phyloP scores from a whole-genome alignment of 2,113 vertebrate genomes.

The Paralichthys olivaceus region DNA sequence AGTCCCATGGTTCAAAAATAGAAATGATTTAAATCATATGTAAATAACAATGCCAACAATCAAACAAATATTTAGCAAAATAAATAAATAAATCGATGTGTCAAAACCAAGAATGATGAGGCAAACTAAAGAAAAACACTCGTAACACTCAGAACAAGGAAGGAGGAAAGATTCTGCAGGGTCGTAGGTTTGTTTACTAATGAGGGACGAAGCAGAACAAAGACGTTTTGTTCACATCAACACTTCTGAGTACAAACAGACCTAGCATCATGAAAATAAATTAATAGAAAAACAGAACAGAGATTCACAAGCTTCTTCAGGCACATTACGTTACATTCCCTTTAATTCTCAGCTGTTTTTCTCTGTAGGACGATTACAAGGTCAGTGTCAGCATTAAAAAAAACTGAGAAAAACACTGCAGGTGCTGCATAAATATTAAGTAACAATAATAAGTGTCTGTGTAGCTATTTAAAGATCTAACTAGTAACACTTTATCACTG shows the following conservation, averaged over 20 bases:
- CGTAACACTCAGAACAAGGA: constrained; percentile 13
- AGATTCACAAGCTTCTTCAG: constrained; percentile 16
- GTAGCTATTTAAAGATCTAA: neutral
- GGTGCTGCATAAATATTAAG: constrained; percentile 11
- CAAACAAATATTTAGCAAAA: constrained; percentile 14
- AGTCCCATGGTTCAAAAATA: constrained; percentile 22
- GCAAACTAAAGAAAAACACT: neutral
- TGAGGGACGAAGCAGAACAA: constrained; percentile 40
- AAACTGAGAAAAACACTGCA: constrained; percentile 5
- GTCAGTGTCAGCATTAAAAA: constrained; percentile 31
- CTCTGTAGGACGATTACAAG: constrained; percentile 12
- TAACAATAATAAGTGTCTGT: neutral
- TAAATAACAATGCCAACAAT: constrained; percentile 1
- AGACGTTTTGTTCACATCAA: constrained; percentile 10
- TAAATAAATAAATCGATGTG: constrained; percentile 14
- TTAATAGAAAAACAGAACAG: constrained; percentile 8
- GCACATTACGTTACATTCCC: constrained; percentile 15
- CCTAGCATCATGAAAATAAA: constrained; percentile 15
- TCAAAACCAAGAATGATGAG: constrained; percentile 13
- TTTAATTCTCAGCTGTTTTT: neutral
- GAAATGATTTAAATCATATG: constrained; percentile 31
- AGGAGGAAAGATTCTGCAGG: constrained; percentile 18
- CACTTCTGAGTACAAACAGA: constrained; percentile 11
- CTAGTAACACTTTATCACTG: constrained; percentile 3
- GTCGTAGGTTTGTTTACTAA: constrained; percentile 46